A percentile compares a stretch with the other conserved stretches of the same genome.
Conservation (phyloP, 2,113 vertebrate genomes). For the Saccopteryx leptura region DNA sequence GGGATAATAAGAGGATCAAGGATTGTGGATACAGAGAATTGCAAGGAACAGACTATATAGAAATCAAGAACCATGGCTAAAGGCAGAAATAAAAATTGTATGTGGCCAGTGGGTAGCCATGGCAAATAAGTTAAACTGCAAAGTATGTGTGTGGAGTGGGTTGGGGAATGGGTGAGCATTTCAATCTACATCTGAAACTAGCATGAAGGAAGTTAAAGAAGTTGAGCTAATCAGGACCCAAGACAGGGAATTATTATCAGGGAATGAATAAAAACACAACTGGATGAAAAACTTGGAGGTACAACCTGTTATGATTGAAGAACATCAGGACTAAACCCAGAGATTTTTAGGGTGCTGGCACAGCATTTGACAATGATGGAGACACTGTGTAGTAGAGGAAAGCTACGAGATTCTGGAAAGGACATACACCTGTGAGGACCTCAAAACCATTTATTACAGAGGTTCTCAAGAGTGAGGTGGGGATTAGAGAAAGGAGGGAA, state of each 20-base stretch:
- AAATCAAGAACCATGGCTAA: neutral
- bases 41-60: neutral
- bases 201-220: neutral
- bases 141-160: neutral
- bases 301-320: neutral
- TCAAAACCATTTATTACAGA: neutral
- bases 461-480: neutral
- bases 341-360: neutral
- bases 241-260: neutral
- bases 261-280: neutral
- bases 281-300: neutral
- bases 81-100: neutral
- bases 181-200: neutral
- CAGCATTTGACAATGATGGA: neutral
- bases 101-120: neutral
- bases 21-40: neutral
- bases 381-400: neutral
- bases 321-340: neutral
- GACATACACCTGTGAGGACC: neutral
- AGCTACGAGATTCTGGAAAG: neutral
- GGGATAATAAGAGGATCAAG: neutral
- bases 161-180: neutral
- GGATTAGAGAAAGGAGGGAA: neutral
- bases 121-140: neutral
- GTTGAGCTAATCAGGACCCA: neutral